Evolutionary conservation across 1,140 invertebrate genomes (phyloP).

Genomic region (Pogonomyrmex californicus): DNA sequence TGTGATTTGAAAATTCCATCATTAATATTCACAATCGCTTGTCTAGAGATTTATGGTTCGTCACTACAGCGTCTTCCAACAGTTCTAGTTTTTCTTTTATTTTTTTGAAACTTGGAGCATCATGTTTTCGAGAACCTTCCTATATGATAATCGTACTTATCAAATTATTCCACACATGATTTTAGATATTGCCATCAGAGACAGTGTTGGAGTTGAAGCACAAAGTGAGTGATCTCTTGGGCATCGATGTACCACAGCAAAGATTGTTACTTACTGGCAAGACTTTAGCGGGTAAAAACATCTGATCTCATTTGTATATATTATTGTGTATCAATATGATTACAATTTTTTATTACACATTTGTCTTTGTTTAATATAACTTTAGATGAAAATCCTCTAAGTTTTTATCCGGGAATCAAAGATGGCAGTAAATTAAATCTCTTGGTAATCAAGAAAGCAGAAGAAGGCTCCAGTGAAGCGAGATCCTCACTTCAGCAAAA

Average conservation of each 20-base stretch:
- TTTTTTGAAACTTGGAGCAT: neutral
- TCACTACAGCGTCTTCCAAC: neutral
- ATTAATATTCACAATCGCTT: neutral
- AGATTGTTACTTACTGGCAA: conserved; percentile 83
- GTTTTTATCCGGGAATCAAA: conserved; percentile 85
- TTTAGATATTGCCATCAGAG: conserved; percentile 82
- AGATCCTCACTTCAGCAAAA: conserved; percentile 67
- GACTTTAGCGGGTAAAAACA: conserved; percentile 80
- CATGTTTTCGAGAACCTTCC: neutral
- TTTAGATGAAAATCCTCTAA: conserved; percentile 83
- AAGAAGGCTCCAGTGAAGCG: conserved; percentile 73
- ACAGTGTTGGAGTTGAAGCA: conserved; percentile 83
- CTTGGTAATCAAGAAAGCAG: conserved; percentile 80
- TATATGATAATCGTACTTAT: neutral
- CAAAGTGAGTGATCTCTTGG: conserved; percentile 81
- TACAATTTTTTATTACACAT: neutral
- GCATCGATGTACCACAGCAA: conserved; percentile 83
- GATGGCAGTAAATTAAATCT: conserved; percentile 84
- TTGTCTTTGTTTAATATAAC: conserved; percentile 41
- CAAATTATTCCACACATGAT: conserved; percentile 13
- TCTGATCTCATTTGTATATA: neutral
- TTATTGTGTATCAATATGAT: neutral
- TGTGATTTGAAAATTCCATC: neutral
- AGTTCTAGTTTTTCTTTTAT: neutral
- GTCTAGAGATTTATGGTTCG: too few species aligned